These are phyloP conservation scores for Ataeniobius toweri DNA, from an alignment of 2,797 vertebrate species.

Conservation along the genomic window DNA sequence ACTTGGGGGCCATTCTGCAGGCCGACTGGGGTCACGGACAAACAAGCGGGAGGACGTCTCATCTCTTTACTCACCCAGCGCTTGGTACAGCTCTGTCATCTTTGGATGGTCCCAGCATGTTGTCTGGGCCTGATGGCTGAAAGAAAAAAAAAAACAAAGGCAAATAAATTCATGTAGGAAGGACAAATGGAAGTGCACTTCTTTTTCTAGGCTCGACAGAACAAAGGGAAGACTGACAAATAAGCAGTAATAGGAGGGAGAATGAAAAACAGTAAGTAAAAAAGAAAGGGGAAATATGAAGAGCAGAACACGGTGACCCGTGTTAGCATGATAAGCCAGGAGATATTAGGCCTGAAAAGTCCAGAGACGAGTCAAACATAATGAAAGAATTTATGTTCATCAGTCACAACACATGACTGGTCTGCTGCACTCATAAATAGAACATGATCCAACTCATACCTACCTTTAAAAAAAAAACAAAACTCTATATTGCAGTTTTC, in stretches of 20 bases:
- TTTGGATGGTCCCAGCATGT: conserved; percentile 99
- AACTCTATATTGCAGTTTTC: not conserved
- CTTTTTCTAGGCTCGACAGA: conserved; percentile 22
- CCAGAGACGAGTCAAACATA: conserved; percentile 29
- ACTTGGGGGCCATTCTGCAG: conserved; percentile 19
- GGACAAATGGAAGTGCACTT: conserved; percentile 7
- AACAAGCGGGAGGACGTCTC: conserved; percentile 27
- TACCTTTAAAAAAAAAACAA: conserved; percentile 15
- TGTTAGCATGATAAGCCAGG: conserved; percentile 33
- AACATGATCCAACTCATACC: conserved; percentile 6
- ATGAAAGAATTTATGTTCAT: conserved; percentile 21
- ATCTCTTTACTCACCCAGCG: conserved; percentile 86
- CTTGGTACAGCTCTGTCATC: conserved; percentile 97
- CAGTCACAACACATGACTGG: conserved; percentile 1
- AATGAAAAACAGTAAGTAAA: conserved; percentile 21
- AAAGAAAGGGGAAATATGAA: conserved; percentile 16
- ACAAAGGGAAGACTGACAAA: conserved; percentile 31
- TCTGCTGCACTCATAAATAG: conserved; percentile 20
- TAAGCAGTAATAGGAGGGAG: conserved; percentile 19
- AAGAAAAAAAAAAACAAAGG: conserved; percentile 23
- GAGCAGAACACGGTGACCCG: not conserved
- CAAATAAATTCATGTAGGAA: conserved; percentile 13
- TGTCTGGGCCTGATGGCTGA: conserved; percentile 96
- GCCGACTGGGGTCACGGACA: conserved; percentile 32
- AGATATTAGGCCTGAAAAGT: conserved; percentile 28